Evolutionary conservation across 2,888 invertebrate species (phyloP), one percentile per base, ranked within the genome.

Genomic region (Diaperis boleti): DNA sequence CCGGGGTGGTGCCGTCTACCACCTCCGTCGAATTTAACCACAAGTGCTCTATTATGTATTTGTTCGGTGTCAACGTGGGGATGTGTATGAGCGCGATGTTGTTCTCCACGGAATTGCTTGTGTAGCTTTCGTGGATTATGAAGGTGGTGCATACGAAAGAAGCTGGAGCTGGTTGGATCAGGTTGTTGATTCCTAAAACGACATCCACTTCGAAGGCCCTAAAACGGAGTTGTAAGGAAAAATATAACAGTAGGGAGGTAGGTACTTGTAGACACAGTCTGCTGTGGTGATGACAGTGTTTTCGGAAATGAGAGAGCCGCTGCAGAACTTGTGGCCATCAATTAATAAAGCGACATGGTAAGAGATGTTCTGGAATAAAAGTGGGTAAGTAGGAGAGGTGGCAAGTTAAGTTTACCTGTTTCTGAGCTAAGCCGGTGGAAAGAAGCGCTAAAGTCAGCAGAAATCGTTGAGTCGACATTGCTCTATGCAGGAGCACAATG

Each of bases 181-280:
- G n/a, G 5, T 42, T 42, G 17, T 15, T 10, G 20, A n/a, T 8
- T 8, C 18, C 18, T 10, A 42, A 17, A 18, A 42, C 13, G n/a
- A 42, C 42, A 10, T 42, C 18, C 3, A 42, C 42, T 18, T 42
- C 42, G n/a, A 17, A 42, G 5, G 42, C 42, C n/a, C 42, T 42
- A 4, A 15, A 18, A 42, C n/a, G n/a, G n/a, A n/a, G n/a, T n/a
- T n/a, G n/a, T n/a, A n/a, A n/a, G n/a, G n/a, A n/a, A n/a, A n/a
- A n/a, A n/a, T n/a, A n/a, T n/a, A n/a, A n/a, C n/a, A n/a, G n/a
- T n/a, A n/a, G n/a, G n/a, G n/a, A n/a, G n/a, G n/a, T n/a, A n/a
- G n/a, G n/a, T 13, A 39, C 39, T 13, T 15, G 13, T 13, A 6
- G 39, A 39, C 39, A 10, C 39, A 39, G 4, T n/a, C 3, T 4